Evolutionary conservation across 2,888 invertebrate species (phyloP).

Genomic region (Orthosia incerta): DNA sequence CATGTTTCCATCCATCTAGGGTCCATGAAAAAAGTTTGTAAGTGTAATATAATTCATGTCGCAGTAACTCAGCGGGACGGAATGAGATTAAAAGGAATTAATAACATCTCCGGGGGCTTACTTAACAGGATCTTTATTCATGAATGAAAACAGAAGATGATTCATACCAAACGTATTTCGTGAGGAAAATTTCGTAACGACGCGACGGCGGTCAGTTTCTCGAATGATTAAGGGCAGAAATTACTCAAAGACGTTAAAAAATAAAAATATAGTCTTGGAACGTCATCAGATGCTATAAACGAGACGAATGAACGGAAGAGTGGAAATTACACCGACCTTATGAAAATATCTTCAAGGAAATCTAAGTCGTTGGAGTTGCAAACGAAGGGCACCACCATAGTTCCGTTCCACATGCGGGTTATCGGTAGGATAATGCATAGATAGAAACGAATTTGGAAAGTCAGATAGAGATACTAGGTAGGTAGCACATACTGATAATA

Average conservation of each 20-base stretch:
- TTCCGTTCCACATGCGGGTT: conserved; percentile 28
- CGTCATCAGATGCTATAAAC: neutral
- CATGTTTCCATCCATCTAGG: neutral
- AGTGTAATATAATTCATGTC: conserved; percentile 42
- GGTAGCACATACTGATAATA: conserved; percentile 10
- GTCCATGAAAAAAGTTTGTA: conserved; percentile 24
- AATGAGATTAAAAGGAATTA: conserved; percentile 43
- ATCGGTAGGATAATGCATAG: conserved; percentile 39
- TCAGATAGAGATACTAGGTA: conserved; percentile 9
- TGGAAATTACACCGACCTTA: conserved; percentile 5
- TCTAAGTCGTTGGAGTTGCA: neutral
- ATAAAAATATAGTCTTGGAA: neutral
- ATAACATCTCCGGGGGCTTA: conserved; percentile 18
- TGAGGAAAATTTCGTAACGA: conserved; percentile 19
- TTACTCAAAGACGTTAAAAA: conserved; percentile 29
- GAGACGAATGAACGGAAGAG: conserved; percentile 15
- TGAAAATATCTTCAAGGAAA: conserved; percentile 25
- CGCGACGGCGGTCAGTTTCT: conserved; percentile 3
- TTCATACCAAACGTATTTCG: conserved; percentile 34
- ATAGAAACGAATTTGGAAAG: conserved; percentile 42
- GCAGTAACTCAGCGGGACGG: conserved; percentile 32
- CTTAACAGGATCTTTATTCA: conserved; percentile 34
- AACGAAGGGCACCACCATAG: conserved; percentile 17
- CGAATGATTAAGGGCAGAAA: conserved; percentile 36
- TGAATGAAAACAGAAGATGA: conserved; percentile 27